Evolutionary conservation across 2,113 vertebrate genomes (phyloP).

Genomic region (Sardina pilchardus): DNA sequence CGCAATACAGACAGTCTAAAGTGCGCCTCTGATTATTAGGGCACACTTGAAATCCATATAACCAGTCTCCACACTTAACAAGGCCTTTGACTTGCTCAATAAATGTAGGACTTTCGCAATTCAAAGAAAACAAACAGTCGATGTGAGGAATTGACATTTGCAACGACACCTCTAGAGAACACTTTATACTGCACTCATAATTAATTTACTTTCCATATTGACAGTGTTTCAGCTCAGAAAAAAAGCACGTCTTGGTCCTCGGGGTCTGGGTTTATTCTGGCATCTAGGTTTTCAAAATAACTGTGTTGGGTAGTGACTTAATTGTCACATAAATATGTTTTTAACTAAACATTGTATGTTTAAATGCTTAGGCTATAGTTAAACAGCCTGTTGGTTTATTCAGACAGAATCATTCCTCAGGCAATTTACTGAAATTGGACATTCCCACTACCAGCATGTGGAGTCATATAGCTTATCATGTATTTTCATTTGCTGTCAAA

Average conservation of each 20-base stretch:
- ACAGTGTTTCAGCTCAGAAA: background rate
- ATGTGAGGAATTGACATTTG: conserved; percentile 38
- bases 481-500: background rate
- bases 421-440: background rate
- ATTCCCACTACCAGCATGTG: too few relatives aligned
- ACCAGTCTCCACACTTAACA: conserved; percentile 47
- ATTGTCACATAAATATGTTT: background rate
- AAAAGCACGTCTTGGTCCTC: background rate
- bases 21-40: conserved; percentile 79
- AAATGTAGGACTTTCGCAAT: conserved; percentile 39
- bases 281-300: background rate
- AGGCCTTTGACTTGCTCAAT: conserved; percentile 52
- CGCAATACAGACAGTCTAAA: conserved; percentile 74
- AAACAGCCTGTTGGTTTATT: background rate
- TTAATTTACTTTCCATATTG: background rate
- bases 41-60: conserved; percentile 68
- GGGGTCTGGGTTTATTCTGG: background rate
- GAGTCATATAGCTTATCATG: too few relatives aligned
- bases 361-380: too few relatives aligned
- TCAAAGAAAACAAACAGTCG: conserved; percentile 53
- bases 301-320: background rate
- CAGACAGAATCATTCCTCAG: background rate
- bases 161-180: background rate
- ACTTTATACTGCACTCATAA: conserved; percentile 11
- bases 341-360: too few relatives aligned